phyloP scores from a whole-genome alignment of 1,140 invertebrate species.

The Papilio xuthus region DNA sequence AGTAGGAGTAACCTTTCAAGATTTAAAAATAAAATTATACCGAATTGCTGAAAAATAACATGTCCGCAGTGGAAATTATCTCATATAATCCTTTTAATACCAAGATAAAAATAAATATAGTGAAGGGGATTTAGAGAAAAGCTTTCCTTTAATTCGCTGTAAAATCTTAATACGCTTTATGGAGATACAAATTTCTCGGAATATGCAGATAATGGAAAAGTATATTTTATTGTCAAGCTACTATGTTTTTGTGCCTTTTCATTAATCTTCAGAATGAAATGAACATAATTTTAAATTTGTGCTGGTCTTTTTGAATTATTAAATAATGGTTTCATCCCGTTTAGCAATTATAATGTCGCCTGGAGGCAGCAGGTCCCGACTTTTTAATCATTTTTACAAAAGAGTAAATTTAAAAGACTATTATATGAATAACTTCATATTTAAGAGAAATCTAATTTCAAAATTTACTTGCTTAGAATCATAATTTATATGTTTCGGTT shows the following conservation, averaged over 20 bases:
- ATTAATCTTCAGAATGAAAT: not conserved
- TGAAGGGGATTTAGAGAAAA: constrained; percentile 19
- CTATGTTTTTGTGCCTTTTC: not conserved
- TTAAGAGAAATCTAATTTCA: not conserved
- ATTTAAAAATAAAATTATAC: not conserved
- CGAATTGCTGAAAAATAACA: not conserved
- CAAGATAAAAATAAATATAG: constrained; percentile 27
- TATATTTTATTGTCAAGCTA: not conserved
- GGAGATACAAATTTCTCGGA: not conserved
- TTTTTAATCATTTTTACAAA: constrained; percentile 17
- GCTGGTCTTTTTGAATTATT: not conserved
- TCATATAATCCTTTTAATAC: constrained; percentile 32
- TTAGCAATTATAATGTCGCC: constrained; percentile 6
- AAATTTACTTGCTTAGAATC: no score
- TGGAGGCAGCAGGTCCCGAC: not conserved
- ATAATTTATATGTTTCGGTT: no score
- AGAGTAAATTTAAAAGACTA: no score
- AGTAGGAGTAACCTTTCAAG: not conserved
- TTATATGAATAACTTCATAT: not conserved
- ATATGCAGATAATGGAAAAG: not conserved
- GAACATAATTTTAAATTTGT: not conserved
- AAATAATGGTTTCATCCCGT: not conserved
- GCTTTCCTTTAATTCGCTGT: constrained; percentile 9
- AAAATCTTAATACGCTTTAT: not conserved
- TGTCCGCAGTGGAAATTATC: not conserved